phyloP scores from a whole-genome alignment of 53 echinoderm and acorn worm genomes.

The Zoroaster sp. region DNA sequence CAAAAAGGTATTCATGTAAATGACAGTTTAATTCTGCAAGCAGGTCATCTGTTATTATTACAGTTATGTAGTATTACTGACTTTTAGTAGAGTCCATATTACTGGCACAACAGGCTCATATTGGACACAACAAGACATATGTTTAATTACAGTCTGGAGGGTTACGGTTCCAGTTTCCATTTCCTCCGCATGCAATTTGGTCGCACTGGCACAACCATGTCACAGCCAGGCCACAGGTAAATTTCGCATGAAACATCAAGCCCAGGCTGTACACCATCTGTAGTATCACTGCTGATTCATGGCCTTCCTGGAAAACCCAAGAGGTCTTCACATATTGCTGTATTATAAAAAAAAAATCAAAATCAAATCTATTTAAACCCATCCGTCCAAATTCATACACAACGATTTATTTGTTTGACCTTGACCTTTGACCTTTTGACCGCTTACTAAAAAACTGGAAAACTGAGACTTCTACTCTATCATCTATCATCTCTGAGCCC shows the following conservation, averaged over 20 bases:
- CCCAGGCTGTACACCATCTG: constrained; percentile 24
- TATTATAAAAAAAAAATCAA: too few relatives aligned
- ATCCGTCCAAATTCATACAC: too few relatives aligned
- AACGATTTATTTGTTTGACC: too few relatives aligned
- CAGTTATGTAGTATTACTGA: background rate
- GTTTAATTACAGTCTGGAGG: constrained; percentile 35
- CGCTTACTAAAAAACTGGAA: too few relatives aligned
- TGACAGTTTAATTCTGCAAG: background rate
- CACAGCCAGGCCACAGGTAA: constrained; percentile 11
- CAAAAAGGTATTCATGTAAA: background rate
- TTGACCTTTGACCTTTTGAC: too few relatives aligned
- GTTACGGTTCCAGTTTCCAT: constrained; percentile 28
- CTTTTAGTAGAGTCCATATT: background rate
- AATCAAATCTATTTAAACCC: too few relatives aligned
- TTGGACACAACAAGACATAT: background rate
- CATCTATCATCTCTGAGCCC: too few relatives aligned
- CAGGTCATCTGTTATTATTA: background rate
- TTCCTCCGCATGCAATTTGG: constrained; percentile 18
- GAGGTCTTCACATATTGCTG: constrained; percentile 24
- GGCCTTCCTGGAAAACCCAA: constrained; percentile 14
- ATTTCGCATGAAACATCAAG: constrained; percentile 2
- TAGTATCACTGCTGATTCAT: background rate
- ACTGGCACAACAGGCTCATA: background rate
- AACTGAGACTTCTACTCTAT: too few relatives aligned
- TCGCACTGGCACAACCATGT: constrained; percentile 1